Conservation (phyloP, 2,888 invertebrate species). For the Periphyllus acericola region DNA sequence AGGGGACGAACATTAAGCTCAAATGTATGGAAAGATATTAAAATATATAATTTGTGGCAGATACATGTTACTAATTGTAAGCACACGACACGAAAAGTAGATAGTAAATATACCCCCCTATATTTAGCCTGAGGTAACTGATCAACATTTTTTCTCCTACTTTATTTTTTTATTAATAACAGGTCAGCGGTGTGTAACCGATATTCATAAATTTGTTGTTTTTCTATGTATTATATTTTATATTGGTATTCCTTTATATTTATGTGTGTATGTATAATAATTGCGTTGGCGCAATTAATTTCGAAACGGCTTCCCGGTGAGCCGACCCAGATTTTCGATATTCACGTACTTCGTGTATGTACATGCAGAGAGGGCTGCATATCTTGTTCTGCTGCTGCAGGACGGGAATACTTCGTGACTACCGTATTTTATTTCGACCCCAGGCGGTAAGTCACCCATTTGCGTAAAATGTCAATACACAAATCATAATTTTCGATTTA, state of each 20-base stretch:
- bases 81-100: not conserved
- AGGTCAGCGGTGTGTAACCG: not conserved
- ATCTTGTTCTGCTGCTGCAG: not conserved
- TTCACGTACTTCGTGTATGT: conserved; percentile 3
- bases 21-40: not conserved
- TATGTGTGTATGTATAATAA: conserved; percentile 17
- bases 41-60: not conserved
- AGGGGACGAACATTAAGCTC: not conserved
- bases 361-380: not conserved
- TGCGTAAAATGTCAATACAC: conserved; percentile 16
- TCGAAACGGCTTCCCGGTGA: conserved; percentile 51
- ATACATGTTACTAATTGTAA: not conserved
- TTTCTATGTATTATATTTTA: not conserved
- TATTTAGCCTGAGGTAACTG: not conserved
- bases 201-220: conserved; percentile 38
- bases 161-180: conserved; percentile 19
- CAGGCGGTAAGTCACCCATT: conserved; percentile 26
- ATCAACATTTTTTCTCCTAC: conserved; percentile 20
- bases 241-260: not conserved
- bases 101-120: not conserved
- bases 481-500: not conserved
- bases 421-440: conserved; percentile 41
- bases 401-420: conserved; percentile 34
- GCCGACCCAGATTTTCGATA: conserved; percentile 49
- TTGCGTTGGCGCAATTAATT: conserved; percentile 49